These are phyloP conservation scores for Channallabes apus DNA, from an alignment of 2,797 vertebrate species.

Conservation along the genomic window DNA sequence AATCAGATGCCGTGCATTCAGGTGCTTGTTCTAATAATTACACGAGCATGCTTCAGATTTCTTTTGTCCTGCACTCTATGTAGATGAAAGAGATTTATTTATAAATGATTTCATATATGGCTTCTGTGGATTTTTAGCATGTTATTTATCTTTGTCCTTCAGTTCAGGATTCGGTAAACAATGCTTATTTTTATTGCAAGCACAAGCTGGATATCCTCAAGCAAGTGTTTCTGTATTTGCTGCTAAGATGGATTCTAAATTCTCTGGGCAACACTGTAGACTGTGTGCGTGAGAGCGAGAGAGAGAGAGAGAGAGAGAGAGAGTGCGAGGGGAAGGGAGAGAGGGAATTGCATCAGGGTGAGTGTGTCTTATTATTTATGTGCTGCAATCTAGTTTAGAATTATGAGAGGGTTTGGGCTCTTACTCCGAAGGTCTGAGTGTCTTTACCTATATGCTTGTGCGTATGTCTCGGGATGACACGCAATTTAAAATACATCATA, in stretches of 20 bases:
- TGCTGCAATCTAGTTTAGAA: slow-evolving; percentile 15
- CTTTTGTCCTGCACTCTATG: slow-evolving; percentile 19
- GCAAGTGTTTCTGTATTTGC: slow-evolving; percentile 51
- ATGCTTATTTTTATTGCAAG: slow-evolving; percentile 61
- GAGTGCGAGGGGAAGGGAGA: background rate
- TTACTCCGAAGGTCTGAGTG: slow-evolving; percentile 47
- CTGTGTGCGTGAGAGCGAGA: background rate
- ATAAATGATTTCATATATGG: slow-evolving; percentile 45
- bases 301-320: background rate
- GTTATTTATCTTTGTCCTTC: slow-evolving; percentile 30
- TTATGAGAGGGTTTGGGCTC: slow-evolving; percentile 43
- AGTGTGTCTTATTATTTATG: slow-evolving; percentile 34
- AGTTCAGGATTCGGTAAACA: slow-evolving; percentile 58
- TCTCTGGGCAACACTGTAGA: slow-evolving; percentile 41
- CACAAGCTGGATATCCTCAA: slow-evolving; percentile 59
- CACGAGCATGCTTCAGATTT: slow-evolving; percentile 26
- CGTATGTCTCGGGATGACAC: slow-evolving; percentile 22
- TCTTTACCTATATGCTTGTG: slow-evolving; percentile 30
- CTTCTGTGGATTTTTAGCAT: slow-evolving; percentile 45
- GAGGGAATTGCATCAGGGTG: slow-evolving; percentile 29
- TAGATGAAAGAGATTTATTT: slow-evolving; percentile 50
- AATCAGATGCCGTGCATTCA: slow-evolving; percentile 27
- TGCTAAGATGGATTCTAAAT: slow-evolving; percentile 46
- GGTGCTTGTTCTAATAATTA: slow-evolving; percentile 24
- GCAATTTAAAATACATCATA: slow-evolving; percentile 46